Base-by-base conservation (phyloP, 2,797 vertebrate species). In the Notolabrus celidotus region DNA sequence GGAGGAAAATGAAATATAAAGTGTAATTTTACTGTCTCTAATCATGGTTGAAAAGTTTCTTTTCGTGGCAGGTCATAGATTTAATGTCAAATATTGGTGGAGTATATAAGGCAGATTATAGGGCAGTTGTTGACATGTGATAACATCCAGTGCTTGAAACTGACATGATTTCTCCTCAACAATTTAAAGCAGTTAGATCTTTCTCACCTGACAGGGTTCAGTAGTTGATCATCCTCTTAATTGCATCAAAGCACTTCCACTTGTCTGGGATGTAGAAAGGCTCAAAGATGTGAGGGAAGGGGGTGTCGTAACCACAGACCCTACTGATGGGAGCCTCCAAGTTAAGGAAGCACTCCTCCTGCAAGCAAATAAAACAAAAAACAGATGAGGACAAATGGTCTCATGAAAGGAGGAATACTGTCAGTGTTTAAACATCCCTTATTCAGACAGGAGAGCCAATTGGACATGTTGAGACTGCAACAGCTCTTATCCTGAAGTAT, bases 231-330 rank as follows among this genome's bases (percentile, higher is more conserved):
- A 99, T 99, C 87, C 82, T 96, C 82, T 94, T 96, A 79, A 99
- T 93, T 20, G 95, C 96, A 1, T 99, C 98, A 46, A 99, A 99
- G 86, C 97, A 99, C 87, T 99, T 99, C 98, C 98, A 99, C 89
- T 99, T 99, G 90, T 99, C 97, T 74, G 98, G 98, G 93, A 98
- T 99, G 90, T 99, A 99, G 91, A 99, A 99, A 41, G 97, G 96
- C 72, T 99, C 98, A 79, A 98, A 99, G 84, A 98, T 96, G 86
- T 99, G 97, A 74, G 98, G 96, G 77, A 99, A 99, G 1, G 98
- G 98, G 7, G 98, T 99, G 89, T 99, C 98, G 20, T 99, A 99
- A 50, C 98, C 98, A 88, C 98, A 99, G 0, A 99, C 97, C 90
- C 98, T 92, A 55, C 94, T 84, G 89, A 99, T 97, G 59, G 98